Conservation (phyloP, 2,113 vertebrate genomes). For the Corythornis cristatus region DNA sequence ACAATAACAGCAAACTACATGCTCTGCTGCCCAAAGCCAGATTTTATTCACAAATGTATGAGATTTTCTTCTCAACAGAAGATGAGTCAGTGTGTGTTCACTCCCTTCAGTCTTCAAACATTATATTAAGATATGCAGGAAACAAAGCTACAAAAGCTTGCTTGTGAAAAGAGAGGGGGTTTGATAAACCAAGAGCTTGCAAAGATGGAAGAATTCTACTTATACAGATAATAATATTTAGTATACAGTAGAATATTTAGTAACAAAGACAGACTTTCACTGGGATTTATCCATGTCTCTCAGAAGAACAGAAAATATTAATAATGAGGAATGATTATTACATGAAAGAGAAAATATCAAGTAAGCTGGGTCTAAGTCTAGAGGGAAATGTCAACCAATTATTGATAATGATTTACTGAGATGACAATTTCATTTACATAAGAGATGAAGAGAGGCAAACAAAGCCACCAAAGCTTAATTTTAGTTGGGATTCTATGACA, state of each 20-base stretch:
- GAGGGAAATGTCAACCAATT: neutral
- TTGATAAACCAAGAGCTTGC: neutral
- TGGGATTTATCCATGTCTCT: neutral
- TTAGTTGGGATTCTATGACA: neutral
- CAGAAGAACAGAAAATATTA: neutral
- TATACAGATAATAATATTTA: neutral
- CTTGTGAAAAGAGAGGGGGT: neutral
- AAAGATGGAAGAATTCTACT: neutral
- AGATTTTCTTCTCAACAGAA: neutral
- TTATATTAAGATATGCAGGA: neutral
- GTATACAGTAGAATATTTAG: neutral
- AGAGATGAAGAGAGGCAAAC: neutral
- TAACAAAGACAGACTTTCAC: neutral
- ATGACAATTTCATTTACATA: neutral
- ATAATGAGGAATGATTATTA: neutral
- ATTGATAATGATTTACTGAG: neutral
- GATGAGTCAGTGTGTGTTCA: neutral
- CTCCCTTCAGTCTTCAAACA: neutral
- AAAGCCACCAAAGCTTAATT: neutral
- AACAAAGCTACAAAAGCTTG: neutral
- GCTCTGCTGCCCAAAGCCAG: neutral
- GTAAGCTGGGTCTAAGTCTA: neutral
- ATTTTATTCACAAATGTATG: slow-evolving; percentile 37
- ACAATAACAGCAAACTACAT: neutral
- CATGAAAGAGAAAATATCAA: neutral